Evolutionary conservation across 2,113 vertebrate genomes (phyloP).

Genomic region (mouse (Mus musculus)): DNA sequence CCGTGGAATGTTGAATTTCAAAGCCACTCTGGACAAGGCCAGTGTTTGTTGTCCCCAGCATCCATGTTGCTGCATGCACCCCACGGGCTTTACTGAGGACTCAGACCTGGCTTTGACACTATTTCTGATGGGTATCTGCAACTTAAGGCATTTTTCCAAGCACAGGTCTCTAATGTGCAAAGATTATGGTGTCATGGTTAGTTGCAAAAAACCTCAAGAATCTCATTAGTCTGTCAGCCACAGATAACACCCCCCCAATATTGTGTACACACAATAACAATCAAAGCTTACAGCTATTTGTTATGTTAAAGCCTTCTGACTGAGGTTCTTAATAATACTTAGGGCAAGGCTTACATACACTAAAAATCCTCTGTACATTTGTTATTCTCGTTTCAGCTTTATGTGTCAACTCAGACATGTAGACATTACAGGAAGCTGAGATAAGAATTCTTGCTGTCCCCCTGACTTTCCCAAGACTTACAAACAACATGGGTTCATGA

Average conservation of each 20-base stretch:
- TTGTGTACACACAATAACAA: slow-evolving; percentile 46
- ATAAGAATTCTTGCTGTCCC: slow-evolving; percentile 24
- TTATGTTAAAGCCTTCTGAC: slow-evolving; percentile 67
- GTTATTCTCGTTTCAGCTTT: slow-evolving; percentile 67
- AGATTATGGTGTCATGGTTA: not conserved
- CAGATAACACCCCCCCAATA: slow-evolving; percentile 5
- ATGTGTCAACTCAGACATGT: slow-evolving; percentile 63
- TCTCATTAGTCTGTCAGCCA: not conserved
- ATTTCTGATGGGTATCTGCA: not conserved
- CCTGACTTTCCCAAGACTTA: slow-evolving; percentile 38
- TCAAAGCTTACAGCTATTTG: slow-evolving; percentile 61
- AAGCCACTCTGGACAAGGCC: not conserved
- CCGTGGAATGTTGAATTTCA: not conserved
- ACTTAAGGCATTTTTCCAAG: not conserved
- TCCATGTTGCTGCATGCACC: not conserved
- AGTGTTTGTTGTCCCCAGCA: not conserved
- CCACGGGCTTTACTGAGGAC: not conserved
- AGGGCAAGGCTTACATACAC: slow-evolving; percentile 67
- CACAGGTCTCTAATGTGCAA: not conserved
- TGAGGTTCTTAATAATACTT: slow-evolving; percentile 69
- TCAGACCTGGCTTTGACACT: not conserved
- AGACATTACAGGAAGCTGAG: slow-evolving; percentile 45
- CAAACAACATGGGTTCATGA: not conserved
- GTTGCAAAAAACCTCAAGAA: slow-evolving; percentile 19
- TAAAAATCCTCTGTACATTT: slow-evolving; percentile 66